Evolutionary conservation across 2,888 invertebrate species (phyloP), one percentile per base, ranked within the genome.

Genomic region (Apodemia hepburni): DNA sequence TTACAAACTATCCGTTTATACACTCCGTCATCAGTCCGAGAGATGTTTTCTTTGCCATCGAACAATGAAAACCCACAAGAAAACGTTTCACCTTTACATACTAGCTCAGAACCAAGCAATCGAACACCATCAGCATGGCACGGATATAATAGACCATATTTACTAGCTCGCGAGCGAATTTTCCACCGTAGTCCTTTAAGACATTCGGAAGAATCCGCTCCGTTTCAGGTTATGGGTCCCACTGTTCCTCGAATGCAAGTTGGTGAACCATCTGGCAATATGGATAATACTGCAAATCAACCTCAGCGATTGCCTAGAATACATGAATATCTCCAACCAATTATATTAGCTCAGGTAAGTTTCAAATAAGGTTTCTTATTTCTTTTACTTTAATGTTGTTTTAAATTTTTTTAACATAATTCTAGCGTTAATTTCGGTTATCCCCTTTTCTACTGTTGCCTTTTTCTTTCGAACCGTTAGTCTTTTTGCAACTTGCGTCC

Each of bases 181-280:
- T 77, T 75, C 60, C 69, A 69, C 49, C 67, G 70, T 17, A 71
- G 67, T 66, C 68, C 69, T 22, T 58, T 66, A 3, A 73, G 74
- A 61, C 64, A 71, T 1, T 61, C 72, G 3, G 79, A 79, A 5
- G 80, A 78, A 51, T 69, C 75, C 18, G 73, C 74, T 5, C 80
- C 78, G 49, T 80, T 82, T 66, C 83, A 82, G 2, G 79, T 84
- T 27, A 70, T 87, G 33, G 82, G 82, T 64, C 83, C 84, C 0
- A 78, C 78, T 1, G 87, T 93, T 71, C 94, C 94, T 2, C 79
- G 92, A 12, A 92, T 95, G 71, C 93, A 93, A 70, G 92, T 94
- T 42, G 94, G 94, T 69, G 94, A 94, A 70, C 74, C 79, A 15
- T 68, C 76, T 33, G 73, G 70, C 38, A 69, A 63, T 35, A 61